These are phyloP conservation scores for Anas platyrhynchos DNA, from an alignment of 2,113 vertebrate species.

Conservation along the genomic window DNA sequence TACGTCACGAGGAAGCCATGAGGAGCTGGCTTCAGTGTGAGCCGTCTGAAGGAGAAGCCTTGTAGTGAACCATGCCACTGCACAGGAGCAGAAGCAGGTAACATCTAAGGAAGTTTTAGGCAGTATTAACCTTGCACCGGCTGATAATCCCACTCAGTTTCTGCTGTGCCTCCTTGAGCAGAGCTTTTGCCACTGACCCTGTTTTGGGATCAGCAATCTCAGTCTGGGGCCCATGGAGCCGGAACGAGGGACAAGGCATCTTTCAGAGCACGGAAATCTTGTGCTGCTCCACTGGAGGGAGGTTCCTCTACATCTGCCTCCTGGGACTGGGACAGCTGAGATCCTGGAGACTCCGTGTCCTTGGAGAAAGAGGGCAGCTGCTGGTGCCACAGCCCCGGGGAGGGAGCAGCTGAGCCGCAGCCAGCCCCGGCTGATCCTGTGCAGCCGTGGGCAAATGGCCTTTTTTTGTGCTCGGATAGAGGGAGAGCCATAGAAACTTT, in stretches of 20 bases:
- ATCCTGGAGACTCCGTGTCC: background rate
- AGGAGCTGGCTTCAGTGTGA: background rate
- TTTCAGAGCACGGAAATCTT: background rate
- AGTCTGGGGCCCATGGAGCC: background rate
- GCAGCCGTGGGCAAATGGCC: background rate
- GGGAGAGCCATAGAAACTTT: background rate
- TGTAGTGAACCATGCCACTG: background rate
- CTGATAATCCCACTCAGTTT: background rate
- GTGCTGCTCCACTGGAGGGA: background rate
- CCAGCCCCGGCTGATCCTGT: background rate
- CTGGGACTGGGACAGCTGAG: background rate
- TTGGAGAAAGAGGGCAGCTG: background rate
- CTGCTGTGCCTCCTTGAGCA: background rate
- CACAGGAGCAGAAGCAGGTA: background rate
- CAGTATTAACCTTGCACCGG: background rate
- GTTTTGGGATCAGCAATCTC: background rate
- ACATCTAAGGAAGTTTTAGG: background rate
- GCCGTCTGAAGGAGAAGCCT: background rate
- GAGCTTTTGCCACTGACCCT: background rate
- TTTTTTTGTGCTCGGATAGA: background rate
- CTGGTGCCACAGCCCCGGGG: background rate
- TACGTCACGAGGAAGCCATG: fast-evolving
- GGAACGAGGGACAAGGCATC: background rate
- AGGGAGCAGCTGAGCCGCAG: no score
- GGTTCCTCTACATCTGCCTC: background rate